Evolutionary conservation across 2,113 vertebrate genomes (phyloP).

Genomic region (Pachyramphus minor): DNA sequence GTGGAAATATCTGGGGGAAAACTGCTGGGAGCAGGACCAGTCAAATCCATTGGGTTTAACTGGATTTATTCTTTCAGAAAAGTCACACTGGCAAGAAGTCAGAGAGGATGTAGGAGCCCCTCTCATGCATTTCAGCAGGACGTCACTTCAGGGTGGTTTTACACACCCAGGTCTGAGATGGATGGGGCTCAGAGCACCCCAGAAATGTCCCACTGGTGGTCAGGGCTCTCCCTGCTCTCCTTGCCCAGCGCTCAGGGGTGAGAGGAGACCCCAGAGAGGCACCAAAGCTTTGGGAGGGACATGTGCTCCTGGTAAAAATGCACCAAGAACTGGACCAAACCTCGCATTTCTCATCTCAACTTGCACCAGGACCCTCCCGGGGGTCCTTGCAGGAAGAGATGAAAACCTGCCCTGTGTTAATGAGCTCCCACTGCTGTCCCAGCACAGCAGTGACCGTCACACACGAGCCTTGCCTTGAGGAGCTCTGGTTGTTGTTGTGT

Average conservation of each 20-base stretch:
- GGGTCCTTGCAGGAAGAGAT: not conserved
- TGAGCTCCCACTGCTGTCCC: not conserved
- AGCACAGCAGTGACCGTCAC: fast-evolving
- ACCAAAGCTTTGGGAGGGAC: not conserved
- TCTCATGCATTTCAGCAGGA: not conserved
- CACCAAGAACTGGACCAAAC: not conserved
- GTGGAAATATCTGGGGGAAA: not conserved
- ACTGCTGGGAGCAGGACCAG: not conserved
- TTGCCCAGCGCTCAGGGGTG: fast-evolving
- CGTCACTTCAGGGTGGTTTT: not conserved
- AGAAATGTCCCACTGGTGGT: not conserved
- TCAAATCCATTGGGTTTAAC: fast-evolving
- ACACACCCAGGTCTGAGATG: not conserved
- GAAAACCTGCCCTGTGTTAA: not conserved
- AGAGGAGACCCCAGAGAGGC: not conserved
- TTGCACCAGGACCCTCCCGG: too few relatives aligned
- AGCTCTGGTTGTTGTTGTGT: not conserved
- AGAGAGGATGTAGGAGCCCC: not conserved
- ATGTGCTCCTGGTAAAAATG: not conserved
- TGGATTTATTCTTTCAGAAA: not conserved
- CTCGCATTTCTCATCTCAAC: not conserved
- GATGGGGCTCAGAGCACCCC: not conserved
- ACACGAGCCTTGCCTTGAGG: fast-evolving
- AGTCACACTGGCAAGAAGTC: not conserved
- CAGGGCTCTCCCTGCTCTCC: not conserved